Percentiles rank a stretch among this genome's conserved stretches.
Evolutionary conservation across 2,797 vertebrate genomes (phyloP).

Genomic region (Tragelaphus oryx): DNA sequence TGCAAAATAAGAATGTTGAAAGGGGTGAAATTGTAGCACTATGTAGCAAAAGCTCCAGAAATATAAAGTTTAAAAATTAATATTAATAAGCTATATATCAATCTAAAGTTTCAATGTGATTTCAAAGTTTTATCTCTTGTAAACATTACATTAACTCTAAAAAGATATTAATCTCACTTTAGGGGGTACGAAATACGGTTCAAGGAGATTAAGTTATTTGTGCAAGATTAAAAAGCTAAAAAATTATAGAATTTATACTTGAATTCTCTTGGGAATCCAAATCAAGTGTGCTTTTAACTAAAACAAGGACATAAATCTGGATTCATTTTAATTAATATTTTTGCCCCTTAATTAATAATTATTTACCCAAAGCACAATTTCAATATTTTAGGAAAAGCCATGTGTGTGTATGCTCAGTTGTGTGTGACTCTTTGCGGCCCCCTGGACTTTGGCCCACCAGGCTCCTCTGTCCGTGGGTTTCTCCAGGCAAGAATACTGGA

Average conservation of each 20-base stretch:
- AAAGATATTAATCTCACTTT: neutral
- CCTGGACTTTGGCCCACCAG: neutral
- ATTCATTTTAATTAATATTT: neutral
- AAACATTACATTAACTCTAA: neutral
- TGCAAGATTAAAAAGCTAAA: neutral
- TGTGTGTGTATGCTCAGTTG: accelerated
- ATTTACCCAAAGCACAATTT: neutral
- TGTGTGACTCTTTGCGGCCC: neutral
- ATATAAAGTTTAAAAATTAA: neutral
- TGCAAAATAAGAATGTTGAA: neutral
- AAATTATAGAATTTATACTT: neutral
- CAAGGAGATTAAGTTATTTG: neutral
- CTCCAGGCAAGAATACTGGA: neutral
- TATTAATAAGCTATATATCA: neutral
- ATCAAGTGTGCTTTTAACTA: neutral
- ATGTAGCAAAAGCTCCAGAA: neutral
- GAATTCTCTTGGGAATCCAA: neutral
- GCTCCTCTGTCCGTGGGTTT: neutral
- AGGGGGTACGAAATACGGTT: neutral
- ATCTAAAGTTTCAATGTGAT: neutral
- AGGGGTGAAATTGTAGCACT: neutral
- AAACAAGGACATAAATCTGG: neutral
- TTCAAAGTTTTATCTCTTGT: neutral
- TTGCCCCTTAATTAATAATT: neutral
- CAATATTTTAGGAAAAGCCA: neutral